These are phyloP conservation scores for Oreochromis niloticus DNA, from an alignment of 2,113 vertebrate species.

Conservation along the genomic window DNA sequence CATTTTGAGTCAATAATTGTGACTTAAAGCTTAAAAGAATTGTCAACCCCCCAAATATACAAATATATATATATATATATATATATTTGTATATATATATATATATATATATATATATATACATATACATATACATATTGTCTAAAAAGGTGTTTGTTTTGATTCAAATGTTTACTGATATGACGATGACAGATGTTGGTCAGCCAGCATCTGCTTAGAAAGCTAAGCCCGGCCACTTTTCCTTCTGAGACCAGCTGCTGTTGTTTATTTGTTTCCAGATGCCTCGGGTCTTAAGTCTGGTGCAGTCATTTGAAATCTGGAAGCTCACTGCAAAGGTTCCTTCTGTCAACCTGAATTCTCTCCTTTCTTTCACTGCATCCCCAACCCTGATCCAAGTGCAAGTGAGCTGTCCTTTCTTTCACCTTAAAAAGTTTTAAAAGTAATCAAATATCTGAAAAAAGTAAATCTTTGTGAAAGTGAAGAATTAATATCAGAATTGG, in stretches of 20 bases:
- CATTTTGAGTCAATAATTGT: not conserved
- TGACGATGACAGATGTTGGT: not conserved
- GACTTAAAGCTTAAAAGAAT: not conserved
- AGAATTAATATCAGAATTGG: not conserved
- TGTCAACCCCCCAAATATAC: not conserved
- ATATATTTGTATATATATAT: not conserved
- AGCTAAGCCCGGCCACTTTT: not conserved
- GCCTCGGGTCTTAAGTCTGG: not conserved
- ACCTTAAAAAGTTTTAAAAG: not conserved
- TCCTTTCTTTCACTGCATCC: not conserved
- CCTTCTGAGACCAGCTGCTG: slow-evolving; percentile 11
- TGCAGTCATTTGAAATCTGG: not conserved
- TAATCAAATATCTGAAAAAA: not conserved
- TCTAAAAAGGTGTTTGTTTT: not conserved
- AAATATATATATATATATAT: not conserved
- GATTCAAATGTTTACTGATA: not conserved
- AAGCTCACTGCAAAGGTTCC: not conserved
- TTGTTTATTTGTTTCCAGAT: slow-evolving; percentile 25
- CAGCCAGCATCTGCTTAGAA: slow-evolving; percentile 10
- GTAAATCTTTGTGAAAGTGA: not conserved
- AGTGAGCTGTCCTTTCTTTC: too few relatives aligned
- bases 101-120: not conserved
- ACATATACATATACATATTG: not conserved
- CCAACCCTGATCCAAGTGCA: not conserved
- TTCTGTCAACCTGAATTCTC: not conserved